These are phyloP conservation scores for Rhamphomyia laevipes DNA, from an alignment of 2,888 invertebrate species.

Conservation along the genomic window DNA sequence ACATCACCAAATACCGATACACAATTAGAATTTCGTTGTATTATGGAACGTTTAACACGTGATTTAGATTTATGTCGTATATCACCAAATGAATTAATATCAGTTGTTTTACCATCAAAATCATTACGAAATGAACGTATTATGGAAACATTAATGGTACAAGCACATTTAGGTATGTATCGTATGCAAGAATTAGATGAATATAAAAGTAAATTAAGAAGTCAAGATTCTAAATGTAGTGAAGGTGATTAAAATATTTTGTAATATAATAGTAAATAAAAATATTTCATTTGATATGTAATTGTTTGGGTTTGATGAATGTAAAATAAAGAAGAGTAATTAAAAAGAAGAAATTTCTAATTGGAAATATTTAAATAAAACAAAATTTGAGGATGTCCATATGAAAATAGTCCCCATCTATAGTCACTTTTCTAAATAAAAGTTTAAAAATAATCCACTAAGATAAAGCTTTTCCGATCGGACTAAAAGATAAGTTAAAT, in stretches of 20 bases:
- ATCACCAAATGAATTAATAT: constrained; percentile 84
- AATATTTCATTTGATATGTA: too few species aligned
- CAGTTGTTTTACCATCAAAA: constrained; percentile 84
- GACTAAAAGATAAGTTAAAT: too few species aligned
- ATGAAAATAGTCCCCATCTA: too few species aligned
- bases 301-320: too few species aligned
- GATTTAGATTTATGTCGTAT: constrained; percentile 84
- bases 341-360: constrained; percentile 31
- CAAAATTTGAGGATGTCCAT: too few species aligned
- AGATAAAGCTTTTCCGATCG: too few species aligned
- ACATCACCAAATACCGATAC: constrained; percentile 71
- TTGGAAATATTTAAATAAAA: not conserved
- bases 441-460: too few species aligned
- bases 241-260: constrained; percentile 42
- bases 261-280: too few species aligned
- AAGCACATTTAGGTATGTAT: constrained; percentile 88
- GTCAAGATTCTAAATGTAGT: constrained; percentile 77
- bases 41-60: constrained; percentile 81
- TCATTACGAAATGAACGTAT: constrained; percentile 87
- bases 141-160: constrained; percentile 83
- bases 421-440: too few species aligned
- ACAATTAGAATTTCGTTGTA: constrained; percentile 81
- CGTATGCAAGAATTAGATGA: constrained; percentile 82
- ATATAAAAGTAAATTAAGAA: constrained; percentile 74
- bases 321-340: constrained; percentile 34